Evolutionary conservation across 2,888 invertebrate species (phyloP).

Genomic region (Drosophila borealis): DNA sequence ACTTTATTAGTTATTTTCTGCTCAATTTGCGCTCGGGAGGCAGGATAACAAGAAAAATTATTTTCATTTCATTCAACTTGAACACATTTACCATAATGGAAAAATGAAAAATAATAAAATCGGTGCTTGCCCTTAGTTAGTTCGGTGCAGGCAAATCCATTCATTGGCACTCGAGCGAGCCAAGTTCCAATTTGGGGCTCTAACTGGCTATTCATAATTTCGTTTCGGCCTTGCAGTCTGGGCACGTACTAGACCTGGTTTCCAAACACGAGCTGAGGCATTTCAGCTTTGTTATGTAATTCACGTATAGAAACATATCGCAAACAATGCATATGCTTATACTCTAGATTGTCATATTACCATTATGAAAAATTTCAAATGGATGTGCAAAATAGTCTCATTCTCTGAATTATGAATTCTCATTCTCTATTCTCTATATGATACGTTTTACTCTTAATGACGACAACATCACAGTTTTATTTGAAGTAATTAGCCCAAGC

Average conservation of each 20-base stretch:
- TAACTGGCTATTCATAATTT: conserved; percentile 31
- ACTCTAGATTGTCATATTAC: neutral
- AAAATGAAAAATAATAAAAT: conserved; percentile 27
- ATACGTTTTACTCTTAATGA: too few relatives aligned
- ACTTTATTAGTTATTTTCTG: conserved; percentile 83
- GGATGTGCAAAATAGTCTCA: too few relatives aligned
- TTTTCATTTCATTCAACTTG: conserved; percentile 80
- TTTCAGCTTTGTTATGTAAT: conserved; percentile 7
- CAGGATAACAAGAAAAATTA: conserved; percentile 82
- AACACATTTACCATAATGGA: conserved; percentile 73
- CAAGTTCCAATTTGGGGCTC: conserved; percentile 31
- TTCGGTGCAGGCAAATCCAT: conserved; percentile 43
- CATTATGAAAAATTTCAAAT: neutral
- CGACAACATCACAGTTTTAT: too few relatives aligned
- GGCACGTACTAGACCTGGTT: conserved; percentile 55
- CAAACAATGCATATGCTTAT: neutral
- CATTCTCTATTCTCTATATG: too few relatives aligned
- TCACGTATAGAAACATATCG: neutral
- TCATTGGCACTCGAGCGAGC: conserved; percentile 53
- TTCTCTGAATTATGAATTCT: too few relatives aligned
- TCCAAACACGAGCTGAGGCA: conserved; percentile 6
- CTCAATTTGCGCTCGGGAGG: conserved; percentile 82
- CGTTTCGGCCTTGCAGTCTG: conserved; percentile 39
- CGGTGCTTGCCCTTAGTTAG: conserved; percentile 12
- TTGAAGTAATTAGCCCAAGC: too few relatives aligned